These are phyloP conservation scores for Melanotaenia pygmaea DNA, from an alignment of 2,797 vertebrate species.

Conservation along the genomic window DNA sequence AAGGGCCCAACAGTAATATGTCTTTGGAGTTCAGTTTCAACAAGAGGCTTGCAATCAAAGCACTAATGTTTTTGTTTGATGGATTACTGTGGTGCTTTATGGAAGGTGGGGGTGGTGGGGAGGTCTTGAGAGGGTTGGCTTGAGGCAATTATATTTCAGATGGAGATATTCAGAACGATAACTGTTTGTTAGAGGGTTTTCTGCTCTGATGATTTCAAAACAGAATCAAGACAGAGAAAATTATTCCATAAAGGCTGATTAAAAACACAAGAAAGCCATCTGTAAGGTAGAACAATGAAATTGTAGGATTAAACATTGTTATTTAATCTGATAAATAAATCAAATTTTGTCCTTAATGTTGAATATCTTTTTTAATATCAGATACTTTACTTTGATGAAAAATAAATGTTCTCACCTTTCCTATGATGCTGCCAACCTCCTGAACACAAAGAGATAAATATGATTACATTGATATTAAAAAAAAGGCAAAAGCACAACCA, in stretches of 20 bases:
- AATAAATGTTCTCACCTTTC: slow-evolving; percentile 77
- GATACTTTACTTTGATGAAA: slow-evolving; percentile 12
- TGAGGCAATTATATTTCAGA: slow-evolving; percentile 67
- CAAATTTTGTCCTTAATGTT: not conserved
- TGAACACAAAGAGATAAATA: slow-evolving; percentile 51
- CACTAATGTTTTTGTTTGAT: slow-evolving; percentile 75
- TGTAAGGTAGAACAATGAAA: not conserved
- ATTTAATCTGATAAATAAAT: not conserved
- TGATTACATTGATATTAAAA: slow-evolving; percentile 4
- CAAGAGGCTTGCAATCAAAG: slow-evolving; percentile 63
- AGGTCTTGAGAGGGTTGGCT: slow-evolving; percentile 59
- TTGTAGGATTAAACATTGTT: not conserved
- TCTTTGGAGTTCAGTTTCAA: slow-evolving; percentile 70
- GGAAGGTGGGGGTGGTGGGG: slow-evolving; percentile 34
- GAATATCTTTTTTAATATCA: slow-evolving; percentile 6
- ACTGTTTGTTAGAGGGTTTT: slow-evolving; percentile 47
- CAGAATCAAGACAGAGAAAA: slow-evolving; percentile 20
- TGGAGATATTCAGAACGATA: slow-evolving; percentile 48
- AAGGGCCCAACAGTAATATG: slow-evolving; percentile 64
- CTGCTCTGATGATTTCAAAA: slow-evolving; percentile 43
- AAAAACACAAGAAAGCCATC: slow-evolving; percentile 31
- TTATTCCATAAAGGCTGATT: slow-evolving; percentile 18
- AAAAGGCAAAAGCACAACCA: slow-evolving; percentile 4
- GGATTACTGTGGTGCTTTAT: slow-evolving; percentile 69
- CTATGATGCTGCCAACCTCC: slow-evolving; percentile 87